Base-by-base conservation (phyloP, 2,113 vertebrate species). In the Lathamus discolor region DNA sequence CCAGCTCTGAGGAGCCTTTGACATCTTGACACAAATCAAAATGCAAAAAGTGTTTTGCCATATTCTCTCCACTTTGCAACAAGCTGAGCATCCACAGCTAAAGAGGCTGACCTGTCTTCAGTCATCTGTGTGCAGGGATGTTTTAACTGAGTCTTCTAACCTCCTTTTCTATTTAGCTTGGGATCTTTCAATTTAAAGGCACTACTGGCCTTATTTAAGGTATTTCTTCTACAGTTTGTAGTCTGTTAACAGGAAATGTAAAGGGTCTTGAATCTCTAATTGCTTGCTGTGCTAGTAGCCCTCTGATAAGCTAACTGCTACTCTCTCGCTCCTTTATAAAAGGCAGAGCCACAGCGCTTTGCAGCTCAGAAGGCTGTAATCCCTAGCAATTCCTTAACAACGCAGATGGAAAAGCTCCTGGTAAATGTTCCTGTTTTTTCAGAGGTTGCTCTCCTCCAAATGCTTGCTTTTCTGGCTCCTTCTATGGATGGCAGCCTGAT, bases 391-490 rank as follows among this genome's bases (percentile, higher is more conserved):
- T 59, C 67, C 57, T 79, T 57, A 76, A 62, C 68, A 85, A 51
- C 4, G 6, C 59, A 69, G 82, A 72, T 51, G 48, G 78, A 87
- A 87, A 77, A 52, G 81, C 66, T 88, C 70, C 63, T 59, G 35
- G 62, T 72, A 91, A 83, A 88, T 46, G 46, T 92, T 86, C 66
- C 54, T 63, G 52, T 88, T 95, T 82, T 83, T 74, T 68, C 70
- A 85, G 59, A 82, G 35, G 41, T 43, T 83, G 35, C 54, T 83
- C 10, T 93, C 83, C 33, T 81, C 73, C 91, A 92, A 88, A 86
- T 86, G 83, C 76, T 92, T 67, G 52, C 37, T 48, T 96, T 94
- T 93, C 88, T 92, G 83, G 72, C 79, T 94, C 44, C 49, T 95
- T 35, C 44, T 85, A 29, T 70, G 79, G 49, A 63, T 73, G 16